Evolutionary conservation across 2,797 vertebrate genomes (phyloP), one percentile per base, ranked within the genome.

Genomic region (Pangasius macronema): DNA sequence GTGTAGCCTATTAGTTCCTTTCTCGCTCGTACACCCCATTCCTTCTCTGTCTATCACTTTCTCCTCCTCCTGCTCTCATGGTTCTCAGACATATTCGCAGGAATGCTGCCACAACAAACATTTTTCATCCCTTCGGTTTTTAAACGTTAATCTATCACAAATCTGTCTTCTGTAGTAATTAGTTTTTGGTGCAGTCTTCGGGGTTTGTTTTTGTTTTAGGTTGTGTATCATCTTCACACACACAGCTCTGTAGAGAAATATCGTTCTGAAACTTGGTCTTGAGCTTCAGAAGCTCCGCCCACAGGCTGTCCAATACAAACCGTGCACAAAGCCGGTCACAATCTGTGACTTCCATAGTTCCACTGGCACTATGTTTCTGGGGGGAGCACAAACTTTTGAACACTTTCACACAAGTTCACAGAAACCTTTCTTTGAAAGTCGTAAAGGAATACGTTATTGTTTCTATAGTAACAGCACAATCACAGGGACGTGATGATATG

Each of bases 1-100:
- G 87, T 91, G 92, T 92, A 95, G 94, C 94, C 95, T 94, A 96
- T 96, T 96, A 96, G 95, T 94, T 94, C 91, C 92, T 93, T 94
- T 94, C 93, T 42, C 94, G 92, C 24, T 82, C 82, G 85, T 93
- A 92, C 93, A 92, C 93, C 92, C 91, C 89, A 91, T 92, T 93
- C 86, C 89, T 86, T 89, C 92, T 93, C 92, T 88, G 92, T 92
- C 93, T 92, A 92, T 92, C 94, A 82, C 86, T 83, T 85, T 77
- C 73, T 57, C 49, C 30, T 39, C 30, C 33, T 57, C 18, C 51
- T 20, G 30, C 51, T 24, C 11, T 68, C 42, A 5, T 7, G 49
- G 57, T 93, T 91, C 93, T 93, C 91, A 92, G 88, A 22, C 89
- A 88, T 93, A 94, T 93, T 93, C 91, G 91, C 92, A 93, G 39